Percentiles rank a stretch among this genome's conserved stretches.
Evolutionary conservation across 2,797 vertebrate genomes (phyloP).

Genomic region (Prionace glauca): DNA sequence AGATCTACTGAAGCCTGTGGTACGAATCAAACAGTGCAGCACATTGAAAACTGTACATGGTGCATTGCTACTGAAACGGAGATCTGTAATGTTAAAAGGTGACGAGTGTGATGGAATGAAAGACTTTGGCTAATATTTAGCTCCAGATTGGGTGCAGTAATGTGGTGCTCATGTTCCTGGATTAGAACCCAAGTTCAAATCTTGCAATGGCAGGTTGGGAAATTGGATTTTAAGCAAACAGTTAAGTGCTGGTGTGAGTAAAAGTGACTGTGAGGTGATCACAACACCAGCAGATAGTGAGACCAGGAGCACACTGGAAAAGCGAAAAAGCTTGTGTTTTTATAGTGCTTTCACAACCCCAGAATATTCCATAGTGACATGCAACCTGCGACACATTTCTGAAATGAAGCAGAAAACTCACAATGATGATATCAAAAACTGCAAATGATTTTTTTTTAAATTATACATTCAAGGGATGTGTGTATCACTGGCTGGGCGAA

Average conservation of each 20-base stretch:
- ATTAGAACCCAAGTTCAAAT: no score
- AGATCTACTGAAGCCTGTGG: background rate
- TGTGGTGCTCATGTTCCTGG: no score
- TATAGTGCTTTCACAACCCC: background rate
- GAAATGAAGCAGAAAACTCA: background rate
- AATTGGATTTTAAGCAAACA: no score
- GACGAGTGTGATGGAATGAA: background rate
- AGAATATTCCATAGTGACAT: background rate
- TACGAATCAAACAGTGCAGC: background rate
- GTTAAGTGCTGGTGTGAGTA: no score
- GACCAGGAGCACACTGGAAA: background rate
- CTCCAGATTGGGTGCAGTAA: background rate
- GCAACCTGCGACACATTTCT: background rate
- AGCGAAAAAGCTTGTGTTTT: background rate
- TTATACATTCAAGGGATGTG: no score
- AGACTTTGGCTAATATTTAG: background rate
- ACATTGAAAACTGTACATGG: background rate
- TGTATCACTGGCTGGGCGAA: no score
- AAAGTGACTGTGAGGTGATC: no score
- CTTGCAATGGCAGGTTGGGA: no score
- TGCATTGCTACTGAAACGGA: background rate
- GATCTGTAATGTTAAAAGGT: background rate
- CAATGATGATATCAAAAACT: background rate
- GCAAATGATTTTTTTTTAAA: background rate
- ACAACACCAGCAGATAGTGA: background rate